Percentiles rank a stretch among this genome's conserved stretches.
Evolutionary conservation across 1,140 invertebrate genomes (phyloP).

Genomic region (Drosophila nigrodunni): DNA sequence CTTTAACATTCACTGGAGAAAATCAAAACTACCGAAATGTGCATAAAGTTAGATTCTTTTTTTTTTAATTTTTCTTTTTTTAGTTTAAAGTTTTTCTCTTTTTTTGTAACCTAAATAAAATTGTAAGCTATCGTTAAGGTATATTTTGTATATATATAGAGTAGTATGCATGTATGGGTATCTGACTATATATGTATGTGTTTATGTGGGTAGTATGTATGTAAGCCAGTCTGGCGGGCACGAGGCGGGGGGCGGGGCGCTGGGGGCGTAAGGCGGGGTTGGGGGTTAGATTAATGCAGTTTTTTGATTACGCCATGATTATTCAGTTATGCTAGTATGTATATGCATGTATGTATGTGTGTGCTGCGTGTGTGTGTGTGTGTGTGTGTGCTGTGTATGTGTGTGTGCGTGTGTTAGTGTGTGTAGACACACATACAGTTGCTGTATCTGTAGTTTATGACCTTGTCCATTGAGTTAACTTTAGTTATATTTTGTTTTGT

Average conservation of each 20-base stretch:
- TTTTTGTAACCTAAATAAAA: constrained; percentile 20
- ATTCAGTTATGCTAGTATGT: constrained; percentile 55
- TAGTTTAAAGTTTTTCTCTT: background rate
- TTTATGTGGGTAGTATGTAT: constrained; percentile 7
- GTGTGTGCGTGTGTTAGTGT: constrained; percentile 10
- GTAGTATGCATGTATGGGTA: constrained; percentile 2
- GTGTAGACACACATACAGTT: constrained; percentile 20
- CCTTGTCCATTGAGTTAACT: constrained; percentile 48
- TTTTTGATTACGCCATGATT: constrained; percentile 71
- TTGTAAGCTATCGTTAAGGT: constrained; percentile 25
- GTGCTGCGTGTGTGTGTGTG: constrained; percentile 5
- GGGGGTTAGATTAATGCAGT: constrained; percentile 20
- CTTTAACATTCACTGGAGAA: constrained; percentile 7
- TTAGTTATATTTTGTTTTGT: constrained; percentile 47
- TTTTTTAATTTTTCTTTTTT: background rate
- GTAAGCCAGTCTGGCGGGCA: constrained; percentile 10
- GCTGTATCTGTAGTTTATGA: constrained; percentile 39
- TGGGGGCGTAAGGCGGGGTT: background rate
- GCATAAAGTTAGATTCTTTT: background rate
- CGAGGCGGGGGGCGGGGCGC: background rate
- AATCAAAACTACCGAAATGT: background rate
- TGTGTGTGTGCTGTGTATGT: constrained; percentile 3
- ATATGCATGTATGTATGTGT: constrained; percentile 18
- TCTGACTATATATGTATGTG: background rate
- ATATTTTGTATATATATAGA: constrained; percentile 13